A percentile compares a stretch with the other conserved stretches of the same genome.
These are phyloP conservation scores for Tetragnatha versicolor DNA, from an alignment of 1,140 invertebrate species.

Conservation along the genomic window DNA sequence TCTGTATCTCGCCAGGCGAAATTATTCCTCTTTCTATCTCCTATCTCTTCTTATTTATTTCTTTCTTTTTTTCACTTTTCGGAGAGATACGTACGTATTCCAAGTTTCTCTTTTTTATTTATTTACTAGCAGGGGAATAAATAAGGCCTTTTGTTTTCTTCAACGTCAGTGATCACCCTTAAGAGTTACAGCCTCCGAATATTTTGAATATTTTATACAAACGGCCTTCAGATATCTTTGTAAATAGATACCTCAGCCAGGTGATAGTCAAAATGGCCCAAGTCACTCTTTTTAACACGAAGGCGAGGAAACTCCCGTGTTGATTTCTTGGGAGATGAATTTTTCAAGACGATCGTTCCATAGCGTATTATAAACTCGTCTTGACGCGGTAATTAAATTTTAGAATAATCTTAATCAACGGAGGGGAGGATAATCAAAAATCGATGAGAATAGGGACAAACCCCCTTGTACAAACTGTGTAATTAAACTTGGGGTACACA, in stretches of 20 bases:
- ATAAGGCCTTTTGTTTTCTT: conserved; percentile 46
- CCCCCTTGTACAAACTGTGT: too few species aligned
- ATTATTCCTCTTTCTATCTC: conserved; percentile 34
- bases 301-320: too few species aligned
- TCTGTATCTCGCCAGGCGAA: conserved; percentile 36
- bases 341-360: too few species aligned
- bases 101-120: conserved; percentile 42
- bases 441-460: too few species aligned
- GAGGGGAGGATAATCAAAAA: too few species aligned
- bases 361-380: too few species aligned
- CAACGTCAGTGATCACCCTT: conserved; percentile 41
- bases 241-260: background rate
- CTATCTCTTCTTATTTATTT: conserved; percentile 32
- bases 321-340: too few species aligned
- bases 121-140: conserved; percentile 42
- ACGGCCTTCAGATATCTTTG: conserved; percentile 24
- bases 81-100: conserved; percentile 31
- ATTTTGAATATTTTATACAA: conserved; percentile 51
- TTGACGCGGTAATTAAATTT: too few species aligned
- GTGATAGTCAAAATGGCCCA: background rate
- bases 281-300: too few species aligned
- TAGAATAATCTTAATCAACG: too few species aligned
- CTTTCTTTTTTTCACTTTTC: conserved; percentile 37
- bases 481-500: too few species aligned
- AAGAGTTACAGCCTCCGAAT: conserved; percentile 43